Conservation (phyloP, 2,888 invertebrate species). For the Polyploca ridens region DNA sequence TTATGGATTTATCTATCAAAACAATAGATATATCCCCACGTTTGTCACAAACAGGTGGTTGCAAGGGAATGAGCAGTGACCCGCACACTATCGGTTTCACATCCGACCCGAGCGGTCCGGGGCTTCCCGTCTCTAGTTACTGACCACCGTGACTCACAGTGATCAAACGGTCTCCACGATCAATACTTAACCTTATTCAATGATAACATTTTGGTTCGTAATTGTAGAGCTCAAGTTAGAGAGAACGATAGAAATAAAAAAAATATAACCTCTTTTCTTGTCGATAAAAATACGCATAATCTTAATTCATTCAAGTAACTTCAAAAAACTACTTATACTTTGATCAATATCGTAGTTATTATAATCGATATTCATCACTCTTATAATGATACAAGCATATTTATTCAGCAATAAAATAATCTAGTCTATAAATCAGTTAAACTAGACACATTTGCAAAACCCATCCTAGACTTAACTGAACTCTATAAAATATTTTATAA, state of each 20-base stretch:
- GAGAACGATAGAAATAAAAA: too few species aligned
- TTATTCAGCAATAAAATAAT: too few species aligned
- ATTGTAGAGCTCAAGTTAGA: background rate
- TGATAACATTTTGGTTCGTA: background rate
- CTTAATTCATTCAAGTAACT: too few species aligned
- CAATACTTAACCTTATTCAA: conserved; percentile 25
- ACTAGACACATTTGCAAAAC: background rate
- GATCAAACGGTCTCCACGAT: conserved; percentile 22
- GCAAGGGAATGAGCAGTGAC: conserved; percentile 39
- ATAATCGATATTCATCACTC: too few species aligned
- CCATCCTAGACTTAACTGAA: background rate
- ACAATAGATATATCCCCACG: conserved; percentile 16
- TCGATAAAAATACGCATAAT: too few species aligned
- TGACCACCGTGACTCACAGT: conserved; percentile 36
- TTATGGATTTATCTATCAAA: conserved; percentile 19
- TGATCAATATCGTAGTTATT: too few species aligned
- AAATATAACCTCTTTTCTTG: too few species aligned
- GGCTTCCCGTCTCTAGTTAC: conserved; percentile 54
- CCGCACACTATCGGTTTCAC: conserved; percentile 48
- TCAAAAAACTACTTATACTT: too few species aligned
- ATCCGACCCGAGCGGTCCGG: conserved; percentile 33
- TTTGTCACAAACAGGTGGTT: conserved; percentile 36
- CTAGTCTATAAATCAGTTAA: background rate
- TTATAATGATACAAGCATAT: background rate
- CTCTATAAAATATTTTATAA: background rate